These are phyloP conservation scores for Dasypogon diadema DNA, from an alignment of 2,888 invertebrate genomes.

Conservation along the genomic window DNA sequence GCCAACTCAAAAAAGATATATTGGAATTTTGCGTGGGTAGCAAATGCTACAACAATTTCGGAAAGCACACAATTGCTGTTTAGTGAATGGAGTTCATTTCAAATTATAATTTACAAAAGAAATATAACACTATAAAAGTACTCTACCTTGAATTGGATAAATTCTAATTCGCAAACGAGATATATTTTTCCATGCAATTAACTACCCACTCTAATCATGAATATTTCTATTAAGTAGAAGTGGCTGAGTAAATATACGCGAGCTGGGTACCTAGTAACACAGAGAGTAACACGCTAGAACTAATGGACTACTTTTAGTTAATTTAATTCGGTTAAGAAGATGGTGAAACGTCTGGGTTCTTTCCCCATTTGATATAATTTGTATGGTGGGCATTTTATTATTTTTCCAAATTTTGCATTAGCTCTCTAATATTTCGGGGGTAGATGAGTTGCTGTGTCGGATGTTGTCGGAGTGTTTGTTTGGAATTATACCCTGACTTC, in stretches of 20 bases:
- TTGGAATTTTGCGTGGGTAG: too few relatives aligned
- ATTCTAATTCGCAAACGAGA: constrained; percentile 37
- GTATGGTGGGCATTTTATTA: neutral
- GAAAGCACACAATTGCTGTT: too few relatives aligned
- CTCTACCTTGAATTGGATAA: too few relatives aligned
- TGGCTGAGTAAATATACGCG: neutral
- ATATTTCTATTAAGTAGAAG: constrained; percentile 5
- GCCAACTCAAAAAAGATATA: too few relatives aligned
- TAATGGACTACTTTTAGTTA: neutral
- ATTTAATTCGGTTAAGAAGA: constrained; percentile 9
- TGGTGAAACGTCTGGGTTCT: neutral
- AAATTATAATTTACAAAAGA: too few relatives aligned
- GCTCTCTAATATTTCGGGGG: too few relatives aligned
- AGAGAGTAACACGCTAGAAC: neutral
- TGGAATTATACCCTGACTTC: too few relatives aligned
- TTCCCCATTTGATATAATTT: neutral
- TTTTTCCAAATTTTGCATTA: neutral
- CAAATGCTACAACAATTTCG: too few relatives aligned
- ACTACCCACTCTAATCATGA: constrained; percentile 28
- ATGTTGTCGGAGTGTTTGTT: too few relatives aligned
- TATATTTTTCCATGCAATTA: constrained; percentile 37
- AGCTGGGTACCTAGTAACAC: neutral
- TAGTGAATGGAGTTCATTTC: too few relatives aligned
- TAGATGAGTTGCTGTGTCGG: too few relatives aligned
- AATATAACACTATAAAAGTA: too few relatives aligned